Evolutionary conservation across 2,888 invertebrate genomes (phyloP).

Genomic region (Matsumyia berberina): DNA sequence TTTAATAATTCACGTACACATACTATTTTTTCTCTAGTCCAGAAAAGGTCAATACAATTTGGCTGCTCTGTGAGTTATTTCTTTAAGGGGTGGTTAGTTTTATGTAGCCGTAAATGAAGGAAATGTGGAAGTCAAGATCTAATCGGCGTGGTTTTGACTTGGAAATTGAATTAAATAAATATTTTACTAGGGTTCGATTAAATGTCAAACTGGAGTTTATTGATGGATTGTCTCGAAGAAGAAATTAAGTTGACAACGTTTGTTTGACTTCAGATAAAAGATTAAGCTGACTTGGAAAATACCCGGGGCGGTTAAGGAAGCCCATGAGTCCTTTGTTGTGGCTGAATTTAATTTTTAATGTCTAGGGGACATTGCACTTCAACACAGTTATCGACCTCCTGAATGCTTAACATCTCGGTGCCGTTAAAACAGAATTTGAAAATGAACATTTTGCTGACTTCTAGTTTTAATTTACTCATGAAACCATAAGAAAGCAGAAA

Average conservation of each 20-base stretch:
- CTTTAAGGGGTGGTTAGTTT: background rate
- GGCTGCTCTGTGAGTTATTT: background rate
- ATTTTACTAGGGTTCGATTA: conserved; percentile 8
- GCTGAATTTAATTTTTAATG: too few species aligned
- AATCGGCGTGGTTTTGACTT: background rate
- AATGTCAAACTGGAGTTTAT: background rate
- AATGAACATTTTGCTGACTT: too few species aligned
- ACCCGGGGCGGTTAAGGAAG: background rate
- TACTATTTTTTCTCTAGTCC: background rate
- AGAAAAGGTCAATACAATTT: conserved; percentile 1
- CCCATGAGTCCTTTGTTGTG: background rate
- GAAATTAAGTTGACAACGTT: background rate
- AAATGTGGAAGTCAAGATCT: conserved; percentile 7
- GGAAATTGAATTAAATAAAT: conserved; percentile 10
- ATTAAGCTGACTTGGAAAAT: background rate
- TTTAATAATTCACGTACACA: conserved; percentile 17
- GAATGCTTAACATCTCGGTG: too few species aligned
- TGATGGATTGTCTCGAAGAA: conserved; percentile 2
- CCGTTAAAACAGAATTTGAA: too few species aligned
- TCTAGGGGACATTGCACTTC: too few species aligned
- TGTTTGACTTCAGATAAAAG: conserved; percentile 7
- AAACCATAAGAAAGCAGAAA: too few species aligned
- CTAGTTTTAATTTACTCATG: too few species aligned
- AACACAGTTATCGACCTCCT: too few species aligned
- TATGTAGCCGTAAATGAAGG: conserved; percentile 3